These are phyloP conservation scores for Temnothorax ravouxi DNA, from an alignment of 2,888 invertebrate genomes.

Conservation along the genomic window DNA sequence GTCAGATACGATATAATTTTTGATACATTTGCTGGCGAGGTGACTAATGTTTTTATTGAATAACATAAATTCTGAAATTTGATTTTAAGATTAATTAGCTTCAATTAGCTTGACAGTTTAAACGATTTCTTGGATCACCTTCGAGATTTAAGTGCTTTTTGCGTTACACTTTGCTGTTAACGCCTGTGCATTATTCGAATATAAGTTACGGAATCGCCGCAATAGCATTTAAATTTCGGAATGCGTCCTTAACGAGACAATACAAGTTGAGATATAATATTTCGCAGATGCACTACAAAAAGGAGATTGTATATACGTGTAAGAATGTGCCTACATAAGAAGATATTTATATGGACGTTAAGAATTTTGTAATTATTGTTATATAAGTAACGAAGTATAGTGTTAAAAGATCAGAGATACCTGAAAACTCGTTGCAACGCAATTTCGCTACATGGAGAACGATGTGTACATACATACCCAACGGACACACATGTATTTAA, in stretches of 20 bases:
- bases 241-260: constrained; percentile 21
- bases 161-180: constrained; percentile 1
- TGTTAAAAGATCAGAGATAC: constrained; percentile 74
- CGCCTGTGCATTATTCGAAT: neutral
- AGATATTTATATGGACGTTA: constrained; percentile 79
- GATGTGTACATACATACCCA: constrained; percentile 63
- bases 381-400: constrained; percentile 69
- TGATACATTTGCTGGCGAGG: constrained; percentile 1
- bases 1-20: constrained; percentile 1
- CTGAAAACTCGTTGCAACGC: constrained; percentile 65
- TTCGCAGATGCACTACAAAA: constrained; percentile 56
- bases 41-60: constrained; percentile 8
- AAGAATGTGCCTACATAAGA: constrained; percentile 80
- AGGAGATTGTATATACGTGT: constrained; percentile 78
- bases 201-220: neutral
- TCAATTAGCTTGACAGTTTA: constrained; percentile 4
- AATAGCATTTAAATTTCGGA: constrained; percentile 29
- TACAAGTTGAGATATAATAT: constrained; percentile 42
- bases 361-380: constrained; percentile 83
- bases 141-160: constrained; percentile 40
- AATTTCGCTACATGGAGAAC: constrained; percentile 57
- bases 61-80: neutral
- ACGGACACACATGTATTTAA: constrained; percentile 43
- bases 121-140: neutral
- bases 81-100: constrained; percentile 20